These are phyloP conservation scores for Passer montanus DNA, from an alignment of 2,113 vertebrate genomes.

Conservation along the genomic window DNA sequence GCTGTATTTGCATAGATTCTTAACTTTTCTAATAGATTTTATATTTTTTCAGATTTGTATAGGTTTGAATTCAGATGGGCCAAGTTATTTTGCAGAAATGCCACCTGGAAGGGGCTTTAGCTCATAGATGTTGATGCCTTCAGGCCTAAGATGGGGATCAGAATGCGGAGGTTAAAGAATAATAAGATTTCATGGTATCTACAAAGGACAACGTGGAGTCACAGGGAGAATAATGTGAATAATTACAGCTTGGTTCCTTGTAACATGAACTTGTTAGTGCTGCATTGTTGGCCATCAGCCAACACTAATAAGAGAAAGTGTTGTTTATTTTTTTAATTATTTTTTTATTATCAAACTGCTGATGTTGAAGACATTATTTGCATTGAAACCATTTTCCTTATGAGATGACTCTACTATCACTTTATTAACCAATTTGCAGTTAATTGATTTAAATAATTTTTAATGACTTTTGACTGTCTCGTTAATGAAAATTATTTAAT, in stretches of 20 bases:
- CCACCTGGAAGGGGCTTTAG: not conserved
- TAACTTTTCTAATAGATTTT: not conserved
- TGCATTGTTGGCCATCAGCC: not conserved
- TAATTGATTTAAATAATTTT: not conserved
- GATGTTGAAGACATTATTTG: not conserved
- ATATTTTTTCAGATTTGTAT: not conserved
- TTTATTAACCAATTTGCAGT: not conserved
- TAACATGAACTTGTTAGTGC: not conserved
- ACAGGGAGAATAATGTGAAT: not conserved
- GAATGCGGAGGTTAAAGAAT: not conserved
- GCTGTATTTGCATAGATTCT: not conserved
- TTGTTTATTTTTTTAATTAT: not conserved
- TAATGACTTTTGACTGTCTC: not conserved
- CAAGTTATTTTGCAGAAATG: not conserved
- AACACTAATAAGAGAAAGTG: not conserved
- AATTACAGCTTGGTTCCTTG: not conserved
- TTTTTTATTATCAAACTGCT: not conserved
- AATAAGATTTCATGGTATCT: not conserved
- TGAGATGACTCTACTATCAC: not conserved
- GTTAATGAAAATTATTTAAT: not conserved
- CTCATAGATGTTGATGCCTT: rapidly evolving
- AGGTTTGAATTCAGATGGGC: not conserved
- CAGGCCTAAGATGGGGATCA: not conserved
- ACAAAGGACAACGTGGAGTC: not conserved
- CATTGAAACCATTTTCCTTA: not conserved